Conservation (phyloP, 1,140 invertebrate species). For the Platyscapa corneri region DNA sequence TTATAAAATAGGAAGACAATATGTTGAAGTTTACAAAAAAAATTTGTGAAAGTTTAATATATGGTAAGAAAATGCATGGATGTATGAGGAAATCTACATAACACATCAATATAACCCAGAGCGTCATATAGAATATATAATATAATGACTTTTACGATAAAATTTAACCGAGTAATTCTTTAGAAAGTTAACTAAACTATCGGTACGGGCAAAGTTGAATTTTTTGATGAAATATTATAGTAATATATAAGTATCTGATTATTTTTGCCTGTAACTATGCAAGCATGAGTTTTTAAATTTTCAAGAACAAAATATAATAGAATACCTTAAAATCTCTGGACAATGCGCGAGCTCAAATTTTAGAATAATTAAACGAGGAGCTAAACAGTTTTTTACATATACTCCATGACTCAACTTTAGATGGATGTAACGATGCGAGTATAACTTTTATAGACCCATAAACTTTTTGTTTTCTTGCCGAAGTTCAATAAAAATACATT, state of each 20-base stretch:
- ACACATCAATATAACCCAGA: not conserved
- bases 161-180: not conserved
- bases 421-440: not conserved
- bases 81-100: not conserved
- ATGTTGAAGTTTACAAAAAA: not conserved
- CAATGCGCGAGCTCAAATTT: not conserved
- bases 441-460: not conserved
- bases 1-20: not conserved
- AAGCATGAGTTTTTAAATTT: not conserved
- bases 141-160: not conserved
- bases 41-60: conserved; percentile 13
- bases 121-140: not conserved
- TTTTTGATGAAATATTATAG: not conserved
- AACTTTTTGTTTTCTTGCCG: not conserved
- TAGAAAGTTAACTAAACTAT: not conserved
- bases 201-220: not conserved
- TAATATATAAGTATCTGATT: not conserved
- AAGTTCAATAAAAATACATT: not conserved
- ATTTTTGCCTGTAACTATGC: not conserved
- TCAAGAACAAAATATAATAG: not conserved
- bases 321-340: too few species aligned
- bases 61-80: conserved; percentile 2
- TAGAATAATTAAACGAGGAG: too few species aligned
- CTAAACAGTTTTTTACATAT: not conserved
- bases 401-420: not conserved